phyloP scores from a whole-genome alignment of 2,113 vertebrate species.

The Andinoacara biseriatus region DNA sequence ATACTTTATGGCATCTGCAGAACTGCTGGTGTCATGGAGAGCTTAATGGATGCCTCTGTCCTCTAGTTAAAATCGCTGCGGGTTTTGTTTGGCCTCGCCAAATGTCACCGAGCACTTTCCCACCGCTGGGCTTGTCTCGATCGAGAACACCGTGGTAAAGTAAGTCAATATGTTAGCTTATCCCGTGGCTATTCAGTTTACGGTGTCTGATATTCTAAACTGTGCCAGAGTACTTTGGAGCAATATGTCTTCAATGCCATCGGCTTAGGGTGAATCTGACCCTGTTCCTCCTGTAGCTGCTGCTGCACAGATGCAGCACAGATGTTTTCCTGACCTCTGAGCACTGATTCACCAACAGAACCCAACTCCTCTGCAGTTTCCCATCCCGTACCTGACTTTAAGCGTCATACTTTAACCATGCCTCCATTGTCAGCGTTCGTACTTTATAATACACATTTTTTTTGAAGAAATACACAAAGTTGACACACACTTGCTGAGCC shows the following conservation, averaged over 20 bases:
- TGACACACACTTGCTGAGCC: neutral
- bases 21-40: constrained; percentile 32
- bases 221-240: constrained; percentile 7
- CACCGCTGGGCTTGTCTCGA: constrained; percentile 8
- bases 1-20: constrained; percentile 2
- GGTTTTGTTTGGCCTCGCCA: constrained; percentile 32
- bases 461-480: neutral
- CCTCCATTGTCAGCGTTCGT: neutral
- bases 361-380: neutral
- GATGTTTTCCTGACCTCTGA: neutral
- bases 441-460: neutral
- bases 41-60: constrained; percentile 20
- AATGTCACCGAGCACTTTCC: constrained; percentile 32
- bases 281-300: neutral
- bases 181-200: constrained; percentile 27
- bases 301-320: neutral
- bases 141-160: neutral
- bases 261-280: neutral
- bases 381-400: neutral
- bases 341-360: neutral
- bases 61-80: constrained; percentile 29
- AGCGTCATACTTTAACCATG: neutral
- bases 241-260: neutral
- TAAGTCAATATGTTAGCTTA: constrained; percentile 32
- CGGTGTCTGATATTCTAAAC: constrained; percentile 32